Evolutionary conservation across 2,797 vertebrate genomes (phyloP), one percentile per base, ranked within the genome.

Genomic region (Gambusia yucatana): DNA sequence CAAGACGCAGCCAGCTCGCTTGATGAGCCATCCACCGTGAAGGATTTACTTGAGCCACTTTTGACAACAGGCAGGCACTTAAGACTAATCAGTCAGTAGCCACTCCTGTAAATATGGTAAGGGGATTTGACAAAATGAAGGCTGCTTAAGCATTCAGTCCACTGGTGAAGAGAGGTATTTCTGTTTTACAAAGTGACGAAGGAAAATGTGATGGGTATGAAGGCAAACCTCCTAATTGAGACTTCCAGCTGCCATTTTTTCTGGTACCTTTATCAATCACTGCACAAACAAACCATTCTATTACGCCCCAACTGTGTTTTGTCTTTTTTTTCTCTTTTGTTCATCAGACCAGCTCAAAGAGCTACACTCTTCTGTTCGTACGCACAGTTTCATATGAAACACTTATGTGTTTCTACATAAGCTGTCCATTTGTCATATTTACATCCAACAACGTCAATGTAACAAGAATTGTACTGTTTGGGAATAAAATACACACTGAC

Each of bases 401-500:
- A 22, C 81, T 63, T 36, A 78, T 88, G n/a, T 30, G 89, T 92
- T 92, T 89, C 76, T 80, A 87, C 90, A 86, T 74, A 59, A 83
- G 75, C 79, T 63, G 83, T 87, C 88, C 88, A 85, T 85, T 91
- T 41, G 90, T 86, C 78, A n/a, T 89, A 86, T 43, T 86, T 89
- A 89, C 80, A 16, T 92, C 81, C 84, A 89, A 90, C 84, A 75
- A 92, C 84, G 80, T 90, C 74, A 75, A 90, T 93, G 91, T 94
- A 94, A 81, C 83, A 90, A 89, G 86, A 92, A 90, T 90, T 91
- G 84, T 90, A 88, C 89, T 89, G 86, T 93, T 91, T 91, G 85
- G 84, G 86, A 94, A 94, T 94, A 94, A 93, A 93, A 82, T 84
- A 88, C 87, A 88, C 89, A 83, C 90, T 91, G 90, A 93, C 84